A percentile compares a stretch with the other conserved stretches of the same genome.
Evolutionary conservation across 2,113 vertebrate species (phyloP).

Genomic region (Lonchura striata): DNA sequence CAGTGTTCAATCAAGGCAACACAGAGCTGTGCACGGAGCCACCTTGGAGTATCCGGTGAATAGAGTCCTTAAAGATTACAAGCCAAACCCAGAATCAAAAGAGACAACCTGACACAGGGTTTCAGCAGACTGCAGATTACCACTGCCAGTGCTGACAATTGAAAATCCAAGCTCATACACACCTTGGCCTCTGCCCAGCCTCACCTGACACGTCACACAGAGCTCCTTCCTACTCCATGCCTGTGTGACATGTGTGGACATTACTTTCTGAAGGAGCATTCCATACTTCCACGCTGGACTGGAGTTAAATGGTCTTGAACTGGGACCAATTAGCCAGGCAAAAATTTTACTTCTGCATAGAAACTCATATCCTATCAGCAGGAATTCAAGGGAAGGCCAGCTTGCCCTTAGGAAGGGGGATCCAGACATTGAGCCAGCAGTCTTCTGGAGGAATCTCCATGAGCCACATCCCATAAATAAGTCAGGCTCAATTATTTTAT

Average conservation of each 20-base stretch:
- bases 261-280: background rate
- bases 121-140: background rate
- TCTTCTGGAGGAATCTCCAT: background rate
- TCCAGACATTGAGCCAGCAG: background rate
- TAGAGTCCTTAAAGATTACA: background rate
- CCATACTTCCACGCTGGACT: background rate
- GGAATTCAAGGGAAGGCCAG: background rate
- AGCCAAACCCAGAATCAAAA: background rate
- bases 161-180: background rate
- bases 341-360: background rate
- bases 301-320: background rate
- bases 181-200: background rate
- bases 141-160: background rate
- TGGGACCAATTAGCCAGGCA: background rate
- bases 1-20: slow-evolving; percentile 50
- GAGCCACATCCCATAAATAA: slow-evolving; percentile 50
- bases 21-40: background rate
- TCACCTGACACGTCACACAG: background rate
- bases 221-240: background rate
- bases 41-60: background rate
- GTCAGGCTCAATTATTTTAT: slow-evolving; percentile 72
- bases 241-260: fast-evolving
- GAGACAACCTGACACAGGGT: background rate
- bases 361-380: background rate
- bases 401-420: background rate